Conservation (phyloP, 2,888 invertebrate genomes). For the Peribatodes rhomboidaria region DNA sequence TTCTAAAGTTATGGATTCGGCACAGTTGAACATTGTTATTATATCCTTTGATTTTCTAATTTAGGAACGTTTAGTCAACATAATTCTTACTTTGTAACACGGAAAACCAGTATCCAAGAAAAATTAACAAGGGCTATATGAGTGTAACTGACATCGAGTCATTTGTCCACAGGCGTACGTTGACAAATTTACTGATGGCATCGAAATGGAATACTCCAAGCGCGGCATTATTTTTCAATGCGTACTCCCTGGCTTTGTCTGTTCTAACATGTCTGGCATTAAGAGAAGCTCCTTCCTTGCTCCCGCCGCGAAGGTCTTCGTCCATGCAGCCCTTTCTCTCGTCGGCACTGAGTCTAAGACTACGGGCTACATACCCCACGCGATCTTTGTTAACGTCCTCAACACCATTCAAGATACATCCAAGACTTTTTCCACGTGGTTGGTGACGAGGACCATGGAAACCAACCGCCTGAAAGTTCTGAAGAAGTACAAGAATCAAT, state of each 20-base stretch:
- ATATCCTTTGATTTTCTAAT: too few relatives aligned
- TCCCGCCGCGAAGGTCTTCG: constrained; percentile 91
- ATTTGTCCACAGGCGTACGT: constrained; percentile 89
- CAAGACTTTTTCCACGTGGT: constrained; percentile 86
- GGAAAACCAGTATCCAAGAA: too few relatives aligned
- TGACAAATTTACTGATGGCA: constrained; percentile 92
- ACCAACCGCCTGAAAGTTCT: constrained; percentile 88
- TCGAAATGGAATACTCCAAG: constrained; percentile 91
- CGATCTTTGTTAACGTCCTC: constrained; percentile 84
- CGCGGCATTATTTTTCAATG: constrained; percentile 93
- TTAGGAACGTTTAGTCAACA: too few relatives aligned
- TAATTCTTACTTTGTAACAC: too few relatives aligned
- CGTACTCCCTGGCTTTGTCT: constrained; percentile 95
- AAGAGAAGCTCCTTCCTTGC: constrained; percentile 90
- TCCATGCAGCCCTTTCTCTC: constrained; percentile 89
- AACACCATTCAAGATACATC: constrained; percentile 80
- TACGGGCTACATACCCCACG: constrained; percentile 92
- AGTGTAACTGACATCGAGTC: background rate
- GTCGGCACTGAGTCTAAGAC: constrained; percentile 90
- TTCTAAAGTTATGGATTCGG: too few relatives aligned
- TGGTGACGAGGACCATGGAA: constrained; percentile 88
- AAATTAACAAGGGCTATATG: too few relatives aligned
- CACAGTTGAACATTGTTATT: too few relatives aligned
- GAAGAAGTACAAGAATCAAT: constrained; percentile 81
- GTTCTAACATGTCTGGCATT: constrained; percentile 96